A percentile compares a stretch with the other conserved stretches of the same genome.
phyloP scores from a whole-genome alignment of 2,113 vertebrate species.

The Suricata suricatta region DNA sequence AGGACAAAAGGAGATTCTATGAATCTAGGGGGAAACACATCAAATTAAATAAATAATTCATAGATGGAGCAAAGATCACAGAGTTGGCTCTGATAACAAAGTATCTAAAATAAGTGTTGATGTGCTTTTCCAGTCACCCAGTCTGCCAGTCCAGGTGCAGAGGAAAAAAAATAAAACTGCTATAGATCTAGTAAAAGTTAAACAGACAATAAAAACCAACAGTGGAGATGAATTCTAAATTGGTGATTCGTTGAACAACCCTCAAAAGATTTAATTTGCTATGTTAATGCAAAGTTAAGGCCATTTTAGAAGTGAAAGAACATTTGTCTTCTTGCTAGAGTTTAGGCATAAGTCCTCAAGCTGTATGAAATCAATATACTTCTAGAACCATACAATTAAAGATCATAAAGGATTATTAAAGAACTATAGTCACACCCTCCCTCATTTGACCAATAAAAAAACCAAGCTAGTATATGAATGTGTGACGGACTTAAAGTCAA shows the following conservation, averaged over 20 bases:
- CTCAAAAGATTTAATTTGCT: constrained; percentile 31
- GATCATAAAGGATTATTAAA: background rate
- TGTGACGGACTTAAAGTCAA: background rate
- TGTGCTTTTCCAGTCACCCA: background rate
- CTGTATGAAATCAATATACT: background rate
- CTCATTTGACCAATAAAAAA: background rate
- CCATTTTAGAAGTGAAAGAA: constrained; percentile 1
- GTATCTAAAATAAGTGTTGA: constrained; percentile 39
- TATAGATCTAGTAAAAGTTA: constrained; percentile 47
- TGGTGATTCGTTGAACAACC: constrained; percentile 4
- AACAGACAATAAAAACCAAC: constrained; percentile 49
- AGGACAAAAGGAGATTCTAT: constrained; percentile 42
- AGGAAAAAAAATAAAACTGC: background rate
- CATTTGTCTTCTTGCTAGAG: background rate
- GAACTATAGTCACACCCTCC: background rate
- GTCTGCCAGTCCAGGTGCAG: constrained; percentile 7
- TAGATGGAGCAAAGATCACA: constrained; percentile 43
- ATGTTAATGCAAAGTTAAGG: constrained; percentile 20
- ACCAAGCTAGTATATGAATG: background rate
- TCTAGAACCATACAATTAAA: background rate
- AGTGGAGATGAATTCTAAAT: constrained; percentile 36
- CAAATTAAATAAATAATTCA: constrained; percentile 64
- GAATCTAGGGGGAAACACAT: constrained; percentile 50
- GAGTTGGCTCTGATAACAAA: constrained; percentile 48
- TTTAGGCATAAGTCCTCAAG: background rate